Base-by-base conservation (phyloP, 2,113 vertebrate species). In the Falco punctatus region DNA sequence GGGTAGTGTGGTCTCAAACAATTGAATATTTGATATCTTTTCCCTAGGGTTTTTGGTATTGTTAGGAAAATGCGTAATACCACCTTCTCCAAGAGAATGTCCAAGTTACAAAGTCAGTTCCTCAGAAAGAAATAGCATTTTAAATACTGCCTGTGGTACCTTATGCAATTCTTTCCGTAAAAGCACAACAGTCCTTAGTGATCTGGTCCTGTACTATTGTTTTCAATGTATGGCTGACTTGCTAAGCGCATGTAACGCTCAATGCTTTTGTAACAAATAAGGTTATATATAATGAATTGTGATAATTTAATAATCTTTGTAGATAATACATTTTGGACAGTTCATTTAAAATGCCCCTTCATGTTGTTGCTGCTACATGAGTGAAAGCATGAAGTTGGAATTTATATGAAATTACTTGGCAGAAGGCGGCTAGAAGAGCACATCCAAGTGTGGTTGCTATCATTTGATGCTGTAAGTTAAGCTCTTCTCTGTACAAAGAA, bases 181-280 rank as follows among this genome's bases (percentile, higher is more conserved):
- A 66, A 58, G 27, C 54, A 26, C 13, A 27, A n/a, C 27, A 69
- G 26, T 23, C 46, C 28, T 59, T 70, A n/a, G 26, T 64, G 49
- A 17, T 3, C 3, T 19, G 18, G 15, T 65, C 26, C 42, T 0
- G 0, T 32, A 4, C 11, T 61, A 1, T 67, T 3, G 6, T 57
- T 65, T 72, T 52, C 23, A 22, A 2, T 28, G 14, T 18, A 32
- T 24, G 54, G 18, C 32, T 26, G 54, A 61, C 28, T 69, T 38
- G 19, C 10, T 14, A 57, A 48, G 15, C 27, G 44, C 4, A 15
- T 19, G 18, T 1, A 2, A 26, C n/a, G 44, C 15, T 69, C 15
- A 13, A 6, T 70, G 38, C 10, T 49, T 72, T 73, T 73, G 30
- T 35, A 69, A 54, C 23, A 81, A 9, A 23, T 30, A 7, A 80